Evolutionary conservation across 2,888 invertebrate species (phyloP), one percentile per base, ranked within the genome.

Genomic region (Pyrrhia umbra): DNA sequence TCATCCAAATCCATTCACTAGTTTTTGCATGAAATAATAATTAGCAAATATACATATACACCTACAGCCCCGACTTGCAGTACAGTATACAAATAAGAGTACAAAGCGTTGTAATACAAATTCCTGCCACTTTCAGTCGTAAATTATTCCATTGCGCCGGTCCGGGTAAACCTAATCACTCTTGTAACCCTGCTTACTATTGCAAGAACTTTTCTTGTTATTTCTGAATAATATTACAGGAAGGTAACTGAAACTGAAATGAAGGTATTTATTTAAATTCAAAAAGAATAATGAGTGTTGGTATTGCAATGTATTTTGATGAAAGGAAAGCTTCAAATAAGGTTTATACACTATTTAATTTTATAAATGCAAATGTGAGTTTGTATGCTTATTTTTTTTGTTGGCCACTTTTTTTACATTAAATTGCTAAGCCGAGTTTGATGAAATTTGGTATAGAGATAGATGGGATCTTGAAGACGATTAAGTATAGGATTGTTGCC

Each of bases 91-190:
- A 68, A n/a, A 51, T 15, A 46, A 56, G 40, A n/a, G n/a, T n/a
- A n/a, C n/a, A n/a, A n/a, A n/a, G n/a, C n/a, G n/a, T n/a, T n/a
- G n/a, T n/a, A 62, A 46, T 57, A 61, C 37, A 34, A 34, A 69
- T 56, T 52, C 46, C 56, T 37, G 54, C 42, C 54, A 66, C 25
- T 46, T 58, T 43, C 0, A 6, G 23, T 63, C 51, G 23, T 76
- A 55, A 70, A 60, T 75, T 66, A 78, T 78, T 78, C 59, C 60
- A 55, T 69, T 63, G 57, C 50, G 52, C 50, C 46, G 30, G 42
- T 45, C 68, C 60, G 37, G 52, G 62, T 18, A 46, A 56, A 50
- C 50, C 45, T 62, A 76, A 70, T 78, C 60, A 42, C 51, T 27
- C 63, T 74, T 70, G 69, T 66, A 50, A 30, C 46, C 57, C 60